phyloP scores from a whole-genome alignment of 2,888 invertebrate genomes.

The Megastigmus dorsalis region DNA sequence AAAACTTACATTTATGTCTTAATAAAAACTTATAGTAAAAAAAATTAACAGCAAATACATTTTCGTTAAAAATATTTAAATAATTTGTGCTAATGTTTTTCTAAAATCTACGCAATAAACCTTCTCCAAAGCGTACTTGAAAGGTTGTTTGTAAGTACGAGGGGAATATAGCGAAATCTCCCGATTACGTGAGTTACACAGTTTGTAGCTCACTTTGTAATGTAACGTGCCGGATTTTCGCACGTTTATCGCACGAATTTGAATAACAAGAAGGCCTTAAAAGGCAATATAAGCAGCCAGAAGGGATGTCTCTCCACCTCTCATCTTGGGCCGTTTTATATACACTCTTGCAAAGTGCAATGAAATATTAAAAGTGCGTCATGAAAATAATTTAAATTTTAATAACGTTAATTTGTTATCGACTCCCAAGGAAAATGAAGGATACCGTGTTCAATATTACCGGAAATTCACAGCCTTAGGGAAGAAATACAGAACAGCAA shows the following conservation, averaged over 20 bases:
- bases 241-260: not conserved
- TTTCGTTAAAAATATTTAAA: not conserved
- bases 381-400: not conserved
- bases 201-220: not conserved
- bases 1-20: not conserved
- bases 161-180: not conserved
- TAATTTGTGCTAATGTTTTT: too few relatives aligned
- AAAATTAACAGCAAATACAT: not conserved
- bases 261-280: too few relatives aligned
- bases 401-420: not conserved
- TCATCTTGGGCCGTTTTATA: too few relatives aligned
- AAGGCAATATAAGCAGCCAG: too few relatives aligned
- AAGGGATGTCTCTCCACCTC: too few relatives aligned
- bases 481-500: not conserved
- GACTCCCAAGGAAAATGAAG: not conserved
- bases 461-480: not conserved
- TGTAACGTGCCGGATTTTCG: not conserved
- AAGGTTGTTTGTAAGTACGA: not conserved
- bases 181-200: not conserved
- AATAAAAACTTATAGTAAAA: not conserved
- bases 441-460: not conserved
- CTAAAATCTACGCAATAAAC: too few relatives aligned
- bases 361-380: not conserved
- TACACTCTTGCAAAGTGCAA: not conserved
- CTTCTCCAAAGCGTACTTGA: not conserved